Evolutionary conservation across 2,888 invertebrate species (phyloP), one percentile per base, ranked within the genome.

Genomic region (Cetonia aurata): DNA sequence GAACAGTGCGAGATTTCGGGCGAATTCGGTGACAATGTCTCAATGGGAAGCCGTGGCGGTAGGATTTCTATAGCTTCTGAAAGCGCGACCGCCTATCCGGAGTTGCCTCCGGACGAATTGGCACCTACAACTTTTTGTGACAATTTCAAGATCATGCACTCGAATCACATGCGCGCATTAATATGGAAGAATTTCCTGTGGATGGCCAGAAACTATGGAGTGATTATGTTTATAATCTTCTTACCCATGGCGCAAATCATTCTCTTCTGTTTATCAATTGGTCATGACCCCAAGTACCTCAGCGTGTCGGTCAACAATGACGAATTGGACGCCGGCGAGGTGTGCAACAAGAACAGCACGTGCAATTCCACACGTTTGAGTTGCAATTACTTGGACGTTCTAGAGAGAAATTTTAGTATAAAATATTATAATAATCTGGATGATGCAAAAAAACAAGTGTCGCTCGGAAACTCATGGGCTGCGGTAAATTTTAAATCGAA

Each of bases 161-260:
- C 17, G 6, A 62, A 69, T 41, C 78, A 78, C 53, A 92, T 95
- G 91, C 90, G 90, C 77, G 94, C 95, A 0, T 84, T 96, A 19
- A 88, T 95, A 55, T 95, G 95, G 93, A 96, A 96, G 83, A 96
- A 96, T 82, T 92, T 94, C 79, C 86, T 95, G 66, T 93, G 94
- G 89, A 91, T 96, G 87, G 91, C 93, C 86, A 88, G 96, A 78
- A 96, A 96, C 84, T 89, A 92, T 73, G 91, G 93, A 0, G 89
- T 96, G 44, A 90, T 97, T 88, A 83, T 92, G 55, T 96, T 96
- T 83, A 92, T 96, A 76, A 90, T 96, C 73, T 92, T 93, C 12
- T 86, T 97, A 62, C 97, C 97, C 0, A 90, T 95, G 1, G 88
- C 92, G 1, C 96, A 97, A 86, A 95, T 94, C 79, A 86, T 96